Percentiles rank a stretch among this genome's conserved stretches.
Evolutionary conservation across 92 coral and sea anemone species (phyloP).

Genomic region (Scolanthus callimorphus): DNA sequence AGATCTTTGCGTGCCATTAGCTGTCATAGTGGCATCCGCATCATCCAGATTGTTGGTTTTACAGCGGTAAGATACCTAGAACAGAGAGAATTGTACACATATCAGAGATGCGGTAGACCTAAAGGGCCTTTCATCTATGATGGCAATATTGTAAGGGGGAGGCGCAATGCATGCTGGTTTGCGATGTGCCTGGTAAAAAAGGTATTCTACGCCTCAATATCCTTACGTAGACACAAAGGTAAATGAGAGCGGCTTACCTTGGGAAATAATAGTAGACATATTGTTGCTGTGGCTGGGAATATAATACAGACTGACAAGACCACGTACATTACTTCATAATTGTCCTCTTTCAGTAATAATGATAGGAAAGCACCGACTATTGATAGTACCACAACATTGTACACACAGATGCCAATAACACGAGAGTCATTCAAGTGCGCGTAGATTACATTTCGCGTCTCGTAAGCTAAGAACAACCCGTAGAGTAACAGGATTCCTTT

Average conservation of each 20-base stretch:
- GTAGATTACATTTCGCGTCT: constrained; percentile 90
- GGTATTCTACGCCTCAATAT: too few relatives aligned
- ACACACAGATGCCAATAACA: constrained; percentile 93
- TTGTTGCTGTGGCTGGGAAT: constrained; percentile 84
- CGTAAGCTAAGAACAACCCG: constrained; percentile 91
- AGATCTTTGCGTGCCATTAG: constrained; percentile 3
- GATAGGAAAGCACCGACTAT: constrained; percentile 77
- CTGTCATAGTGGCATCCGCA: constrained; percentile 17
- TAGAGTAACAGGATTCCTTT: constrained; percentile 88
- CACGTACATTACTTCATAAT: constrained; percentile 63
- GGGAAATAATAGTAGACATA: constrained; percentile 80
- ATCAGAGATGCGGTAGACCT: too few relatives aligned
- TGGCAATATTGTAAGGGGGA: too few relatives aligned
- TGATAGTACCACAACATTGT: constrained; percentile 86
- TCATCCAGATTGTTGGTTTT: constrained; percentile 36
- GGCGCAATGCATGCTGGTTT: too few relatives aligned
- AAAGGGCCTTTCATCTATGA: too few relatives aligned
- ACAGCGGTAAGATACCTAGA: constrained; percentile 33
- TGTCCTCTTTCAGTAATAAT: constrained; percentile 42
- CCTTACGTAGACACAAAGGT: too few relatives aligned
- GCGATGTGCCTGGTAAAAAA: too few relatives aligned
- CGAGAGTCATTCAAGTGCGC: constrained; percentile 95
- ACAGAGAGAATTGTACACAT: background rate
- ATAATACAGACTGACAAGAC: constrained; percentile 76
- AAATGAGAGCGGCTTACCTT: too few relatives aligned